Base-by-base conservation (phyloP, 2,113 vertebrate species). In the Colistium nudipinnis region DNA sequence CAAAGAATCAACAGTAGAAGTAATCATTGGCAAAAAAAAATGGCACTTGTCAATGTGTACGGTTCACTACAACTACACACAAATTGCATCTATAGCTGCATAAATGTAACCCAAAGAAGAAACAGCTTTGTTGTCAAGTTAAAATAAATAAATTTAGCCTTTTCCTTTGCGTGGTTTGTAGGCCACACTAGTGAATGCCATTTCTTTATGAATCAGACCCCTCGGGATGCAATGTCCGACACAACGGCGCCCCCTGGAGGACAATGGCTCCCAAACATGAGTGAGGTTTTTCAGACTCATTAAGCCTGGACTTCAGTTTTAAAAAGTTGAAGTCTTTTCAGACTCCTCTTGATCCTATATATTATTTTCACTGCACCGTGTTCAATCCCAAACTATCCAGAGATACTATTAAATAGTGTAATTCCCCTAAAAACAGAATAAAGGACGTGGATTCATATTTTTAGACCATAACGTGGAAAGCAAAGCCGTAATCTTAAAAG, bases 141-240 rank as follows among this genome's bases (percentile, higher is more conserved):
- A 52, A 51, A 6, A 1, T 16, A 38, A 47, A 1, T 0, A 7
- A 28, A 38, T 38, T 38, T 43, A n/a, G 39, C 2, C 3, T 12
- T 31, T 4, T 36, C 5, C 6, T 35, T 49, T 17, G 12, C 33
- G 9, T 35, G 10, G 9, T 1, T 19, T 24, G 4, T 10, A 13
- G 24, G 33, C 30, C 35, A 1, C 35, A 55, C 35, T 45, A 28
- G 17, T 67, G 44, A 78, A 81, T 59, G 41, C 27, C 30, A 10
- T 30, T 14, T 49, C 59, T 83, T 73, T 63, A 55, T 82, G 48
- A 86, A 82, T 74, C 36, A 62, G 28, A 17, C 67, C 33, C 54
- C 49, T 43, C 63, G 19, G 7, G 2, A 54, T 33, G 12, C n/a
- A 9, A 17, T 31, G 27, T 4, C n/a, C 1, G 22, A 33, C n/a